Conservation (phyloP, 2,888 invertebrate species). For the Drosophila infuscata region DNA sequence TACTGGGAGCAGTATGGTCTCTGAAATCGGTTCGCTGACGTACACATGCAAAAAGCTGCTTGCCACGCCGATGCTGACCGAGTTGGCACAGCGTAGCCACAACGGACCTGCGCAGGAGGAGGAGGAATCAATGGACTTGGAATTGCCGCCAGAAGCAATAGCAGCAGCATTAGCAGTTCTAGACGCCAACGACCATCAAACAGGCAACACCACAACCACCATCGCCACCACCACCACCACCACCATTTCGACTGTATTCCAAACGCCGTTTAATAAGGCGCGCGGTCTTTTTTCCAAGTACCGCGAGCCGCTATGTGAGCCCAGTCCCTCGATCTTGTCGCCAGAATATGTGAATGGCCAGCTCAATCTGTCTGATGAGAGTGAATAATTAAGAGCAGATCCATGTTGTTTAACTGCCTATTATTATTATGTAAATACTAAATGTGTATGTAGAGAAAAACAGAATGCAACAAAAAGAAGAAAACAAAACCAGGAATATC, state of each 20-base stretch:
- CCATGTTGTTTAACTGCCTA: constrained; percentile 30
- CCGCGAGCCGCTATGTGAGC: constrained; percentile 58
- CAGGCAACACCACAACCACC: constrained; percentile 6
- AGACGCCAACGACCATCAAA: constrained; percentile 16
- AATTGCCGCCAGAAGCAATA: too few species aligned
- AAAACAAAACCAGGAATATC: constrained; percentile 3
- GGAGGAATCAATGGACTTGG: neutral
- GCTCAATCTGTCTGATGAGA: constrained; percentile 17
- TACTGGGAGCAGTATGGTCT: constrained; percentile 10
- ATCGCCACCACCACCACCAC: neutral
- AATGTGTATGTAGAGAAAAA: neutral
- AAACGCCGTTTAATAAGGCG: constrained; percentile 69
- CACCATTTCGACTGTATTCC: constrained; percentile 30
- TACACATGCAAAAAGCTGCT: constrained; percentile 40
- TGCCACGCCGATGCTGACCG: constrained; percentile 46
- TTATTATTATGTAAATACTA: constrained; percentile 23
- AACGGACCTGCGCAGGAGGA: constrained; percentile 3
- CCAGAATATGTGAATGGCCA: constrained; percentile 1
- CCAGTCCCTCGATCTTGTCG: constrained; percentile 17
- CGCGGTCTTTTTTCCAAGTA: constrained; percentile 73
- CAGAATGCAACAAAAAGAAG: neutral
- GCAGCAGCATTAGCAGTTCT: constrained; percentile 7
- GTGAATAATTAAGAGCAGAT: constrained; percentile 29
- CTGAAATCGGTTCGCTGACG: constrained; percentile 6
- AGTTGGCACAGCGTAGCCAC: neutral